Evolutionary conservation across 1,140 invertebrate species (phyloP), one percentile per base, ranked within the genome.

Genomic region (Monomorium pharaonis): DNA sequence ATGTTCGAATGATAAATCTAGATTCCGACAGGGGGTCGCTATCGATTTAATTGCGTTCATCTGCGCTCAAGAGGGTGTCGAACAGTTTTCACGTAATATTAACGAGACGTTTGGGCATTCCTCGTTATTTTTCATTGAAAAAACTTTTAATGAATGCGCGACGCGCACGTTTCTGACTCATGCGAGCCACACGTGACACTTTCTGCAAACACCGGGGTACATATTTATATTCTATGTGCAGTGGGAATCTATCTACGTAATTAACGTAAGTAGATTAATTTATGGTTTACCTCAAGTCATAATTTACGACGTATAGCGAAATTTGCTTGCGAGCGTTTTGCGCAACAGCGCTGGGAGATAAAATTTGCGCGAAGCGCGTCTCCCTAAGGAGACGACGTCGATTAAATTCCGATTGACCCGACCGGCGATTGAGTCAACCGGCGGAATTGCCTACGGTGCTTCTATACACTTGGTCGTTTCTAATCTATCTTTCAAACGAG

Each of bases 111-210:
- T 67, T 27, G 30, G 5, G 21, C 33, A 27, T 51, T 9, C 21
- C 27, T 42, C 0, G 44, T 49, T 24, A 69, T 44, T 54, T 62
- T 77, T 62, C 30, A 80, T 49, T 72, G 24, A 83, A 83, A 72
- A 14, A 5, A 37, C 24, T 80, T n/a, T 21, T 27, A 58, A 47
- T 74, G 37, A 72, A 85, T 49, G 49, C 16, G 54, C 27, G 12
- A 70, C 27, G 37, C 27, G 37, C 18, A 37, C 63, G 63, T 67
- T n/a, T 67, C 9, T 85, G 75, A 81, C 51, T 78, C 65, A 74
- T 10, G 63, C n/a, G 65, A 80, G 42, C 44, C 6, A 80, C 76
- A 65, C 84, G 84, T 85, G 84, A 85, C 76, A 70, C 18, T 81
- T 81, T 47, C 21, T 27, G 16, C 30, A 85, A 85, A 85, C 84